Evolutionary conservation across 2,888 invertebrate species (phyloP).

Genomic region (Dynastes maya): DNA sequence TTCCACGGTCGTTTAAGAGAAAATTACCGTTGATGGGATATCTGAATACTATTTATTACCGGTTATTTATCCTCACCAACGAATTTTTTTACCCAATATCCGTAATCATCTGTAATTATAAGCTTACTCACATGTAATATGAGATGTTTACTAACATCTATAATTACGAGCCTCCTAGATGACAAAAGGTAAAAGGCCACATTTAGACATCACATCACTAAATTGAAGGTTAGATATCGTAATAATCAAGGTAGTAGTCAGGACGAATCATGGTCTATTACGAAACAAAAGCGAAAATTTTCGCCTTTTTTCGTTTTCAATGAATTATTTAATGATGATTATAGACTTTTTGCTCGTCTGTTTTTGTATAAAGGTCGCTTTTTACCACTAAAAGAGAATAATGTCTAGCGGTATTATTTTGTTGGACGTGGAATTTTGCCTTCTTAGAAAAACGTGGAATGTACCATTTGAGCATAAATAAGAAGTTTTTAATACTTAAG

Average conservation of each 20-base stretch:
- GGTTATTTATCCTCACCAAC: neutral
- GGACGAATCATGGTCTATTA: neutral
- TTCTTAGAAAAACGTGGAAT: neutral
- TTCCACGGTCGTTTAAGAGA: neutral
- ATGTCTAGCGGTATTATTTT: neutral
- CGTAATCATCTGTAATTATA: slow-evolving; percentile 7
- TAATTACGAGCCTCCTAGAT: neutral
- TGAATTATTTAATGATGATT: slow-evolving; percentile 20
- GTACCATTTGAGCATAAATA: no score
- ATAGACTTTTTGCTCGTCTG: neutral
- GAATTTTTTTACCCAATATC: neutral
- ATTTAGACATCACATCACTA: neutral
- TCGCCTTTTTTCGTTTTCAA: neutral
- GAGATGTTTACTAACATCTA: neutral
- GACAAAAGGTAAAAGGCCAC: slow-evolving; percentile 9
- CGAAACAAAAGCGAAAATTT: neutral
- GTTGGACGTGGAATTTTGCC: neutral
- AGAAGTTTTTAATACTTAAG: no score
- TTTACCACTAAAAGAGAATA: neutral
- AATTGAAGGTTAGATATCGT: slow-evolving; percentile 19
- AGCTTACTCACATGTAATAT: neutral
- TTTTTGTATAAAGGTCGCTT: neutral
- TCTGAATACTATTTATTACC: neutral
- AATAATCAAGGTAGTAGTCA: neutral
- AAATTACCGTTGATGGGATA: neutral